Conservation (phyloP, 2,888 invertebrate genomes). For the Eupithecia abbreviata region DNA sequence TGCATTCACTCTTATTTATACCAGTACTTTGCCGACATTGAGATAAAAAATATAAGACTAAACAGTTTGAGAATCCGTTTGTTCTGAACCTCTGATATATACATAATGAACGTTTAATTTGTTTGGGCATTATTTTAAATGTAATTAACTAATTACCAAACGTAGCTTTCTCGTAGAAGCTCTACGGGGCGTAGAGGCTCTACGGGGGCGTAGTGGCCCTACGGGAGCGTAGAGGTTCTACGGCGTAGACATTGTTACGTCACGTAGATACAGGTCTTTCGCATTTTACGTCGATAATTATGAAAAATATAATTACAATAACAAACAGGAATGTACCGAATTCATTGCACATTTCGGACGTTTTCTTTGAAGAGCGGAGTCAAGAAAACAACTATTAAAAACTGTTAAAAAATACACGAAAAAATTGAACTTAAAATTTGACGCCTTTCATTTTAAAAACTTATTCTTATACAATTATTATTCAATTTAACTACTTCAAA, state of each 20-base stretch:
- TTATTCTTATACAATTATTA: no score
- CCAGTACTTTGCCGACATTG: neutral
- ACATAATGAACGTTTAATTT: constrained; percentile 26
- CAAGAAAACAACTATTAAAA: no score
- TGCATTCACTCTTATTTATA: no score
- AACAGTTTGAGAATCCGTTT: constrained; percentile 19
- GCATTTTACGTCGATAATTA: neutral
- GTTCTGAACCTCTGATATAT: constrained; percentile 8
- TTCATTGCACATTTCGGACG: no score
- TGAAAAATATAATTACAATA: no score
- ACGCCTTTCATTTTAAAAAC: neutral
- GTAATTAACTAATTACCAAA: constrained; percentile 33
- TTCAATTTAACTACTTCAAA: no score
- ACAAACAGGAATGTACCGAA: no score
- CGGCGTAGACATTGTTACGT: neutral
- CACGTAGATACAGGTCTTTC: neutral
- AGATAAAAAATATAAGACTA: neutral
- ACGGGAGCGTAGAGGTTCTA: neutral
- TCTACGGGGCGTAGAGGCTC: neutral
- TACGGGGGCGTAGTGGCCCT: neutral
- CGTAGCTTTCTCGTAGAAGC: neutral
- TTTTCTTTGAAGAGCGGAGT: no score
- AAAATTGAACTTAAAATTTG: no score
- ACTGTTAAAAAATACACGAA: no score
- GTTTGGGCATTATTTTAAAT: constrained; percentile 28